Percentiles rank a stretch among this genome's conserved stretches.
phyloP scores from a whole-genome alignment of 2,113 vertebrate species.

The Oceanites oceanicus region DNA sequence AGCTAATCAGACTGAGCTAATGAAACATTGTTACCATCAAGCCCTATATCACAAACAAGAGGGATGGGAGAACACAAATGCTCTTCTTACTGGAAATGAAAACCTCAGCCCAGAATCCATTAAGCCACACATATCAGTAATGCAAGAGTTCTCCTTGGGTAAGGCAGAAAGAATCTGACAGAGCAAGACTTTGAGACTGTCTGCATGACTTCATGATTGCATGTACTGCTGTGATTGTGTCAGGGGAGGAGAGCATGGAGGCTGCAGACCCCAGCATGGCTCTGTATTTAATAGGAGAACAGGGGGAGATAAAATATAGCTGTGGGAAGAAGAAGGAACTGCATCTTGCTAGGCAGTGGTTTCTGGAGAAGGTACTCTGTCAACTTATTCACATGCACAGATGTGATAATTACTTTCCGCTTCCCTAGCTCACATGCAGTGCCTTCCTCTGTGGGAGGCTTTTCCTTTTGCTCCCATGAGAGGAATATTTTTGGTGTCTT shows the following conservation, averaged over 20 bases:
- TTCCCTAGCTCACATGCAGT: background rate
- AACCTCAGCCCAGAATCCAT: background rate
- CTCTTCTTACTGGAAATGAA: background rate
- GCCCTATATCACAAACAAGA: background rate
- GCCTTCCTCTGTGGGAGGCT: background rate
- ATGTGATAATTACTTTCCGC: slow-evolving; percentile 14
- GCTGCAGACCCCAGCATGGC: background rate
- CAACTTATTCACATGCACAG: background rate
- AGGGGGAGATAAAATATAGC: background rate
- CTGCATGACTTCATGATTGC: background rate
- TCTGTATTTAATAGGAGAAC: background rate
- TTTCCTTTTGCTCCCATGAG: slow-evolving; percentile 1
- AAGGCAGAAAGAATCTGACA: background rate
- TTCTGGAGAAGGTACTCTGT: background rate
- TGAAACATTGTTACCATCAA: background rate
- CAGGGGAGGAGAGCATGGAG: background rate
- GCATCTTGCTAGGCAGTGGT: background rate
- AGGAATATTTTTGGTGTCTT: slow-evolving; percentile 19
- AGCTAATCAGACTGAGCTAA: background rate
- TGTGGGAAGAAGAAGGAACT: background rate
- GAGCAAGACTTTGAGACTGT: background rate
- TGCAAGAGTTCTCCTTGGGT: background rate
- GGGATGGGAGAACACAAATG: background rate
- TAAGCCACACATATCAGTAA: background rate
- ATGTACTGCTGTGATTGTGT: background rate